Evolutionary conservation across 2,888 invertebrate species (phyloP).

Genomic region (Morpho helenor): DNA sequence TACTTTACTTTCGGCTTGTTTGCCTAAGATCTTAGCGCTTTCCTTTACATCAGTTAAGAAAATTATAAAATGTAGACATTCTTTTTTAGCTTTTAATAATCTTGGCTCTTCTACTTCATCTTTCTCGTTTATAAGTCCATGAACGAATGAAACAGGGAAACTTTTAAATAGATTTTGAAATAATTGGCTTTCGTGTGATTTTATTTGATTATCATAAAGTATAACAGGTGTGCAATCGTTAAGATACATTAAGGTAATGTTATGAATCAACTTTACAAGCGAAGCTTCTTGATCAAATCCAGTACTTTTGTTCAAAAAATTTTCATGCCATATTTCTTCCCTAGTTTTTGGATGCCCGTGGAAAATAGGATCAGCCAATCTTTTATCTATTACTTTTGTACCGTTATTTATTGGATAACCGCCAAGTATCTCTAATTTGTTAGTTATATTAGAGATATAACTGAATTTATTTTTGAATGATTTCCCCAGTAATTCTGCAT

Average conservation of each 20-base stretch:
- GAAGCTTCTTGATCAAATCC: slow-evolving; percentile 77
- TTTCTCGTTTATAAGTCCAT: slow-evolving; percentile 79
- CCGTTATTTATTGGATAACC: too few species aligned
- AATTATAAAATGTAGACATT: slow-evolving; percentile 82
- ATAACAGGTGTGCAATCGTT: slow-evolving; percentile 82
- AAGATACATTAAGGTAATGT: slow-evolving; percentile 79
- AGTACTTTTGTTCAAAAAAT: slow-evolving; percentile 59
- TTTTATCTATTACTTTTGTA: slow-evolving; percentile 26
- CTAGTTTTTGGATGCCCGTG: slow-evolving; percentile 79
- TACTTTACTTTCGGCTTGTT: slow-evolving; percentile 81
- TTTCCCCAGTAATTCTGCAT: not conserved
- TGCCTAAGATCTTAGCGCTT: slow-evolving; percentile 79
- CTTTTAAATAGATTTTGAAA: slow-evolving; percentile 78
- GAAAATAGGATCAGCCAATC: slow-evolving; percentile 74
- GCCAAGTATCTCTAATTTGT: too few species aligned
- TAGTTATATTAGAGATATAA: too few species aligned
- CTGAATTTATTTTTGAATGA: not conserved
- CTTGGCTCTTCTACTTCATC: slow-evolving; percentile 65
- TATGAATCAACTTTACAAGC: slow-evolving; percentile 79
- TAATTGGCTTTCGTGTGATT: slow-evolving; percentile 74
- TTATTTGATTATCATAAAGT: slow-evolving; percentile 82
- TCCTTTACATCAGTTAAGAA: slow-evolving; percentile 83
- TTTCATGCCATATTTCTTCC: slow-evolving; percentile 73
- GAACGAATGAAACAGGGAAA: slow-evolving; percentile 79
- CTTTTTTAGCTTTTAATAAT: slow-evolving; percentile 55